These are phyloP conservation scores for Odontomachus brunneus DNA, from an alignment of 1,140 invertebrate genomes.

Conservation along the genomic window DNA sequence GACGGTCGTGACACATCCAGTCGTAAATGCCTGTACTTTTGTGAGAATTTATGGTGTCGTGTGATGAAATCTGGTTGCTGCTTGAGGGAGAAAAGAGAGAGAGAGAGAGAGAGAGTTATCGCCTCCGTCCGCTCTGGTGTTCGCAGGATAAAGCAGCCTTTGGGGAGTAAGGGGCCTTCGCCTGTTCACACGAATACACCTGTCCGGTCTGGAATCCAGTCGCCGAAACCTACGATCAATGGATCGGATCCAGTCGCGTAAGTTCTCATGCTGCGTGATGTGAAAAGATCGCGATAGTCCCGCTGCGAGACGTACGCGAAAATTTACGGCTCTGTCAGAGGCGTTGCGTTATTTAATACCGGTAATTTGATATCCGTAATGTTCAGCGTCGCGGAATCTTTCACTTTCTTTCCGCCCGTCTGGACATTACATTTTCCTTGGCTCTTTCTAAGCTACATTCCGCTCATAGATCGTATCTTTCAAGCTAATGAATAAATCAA, in stretches of 20 bases:
- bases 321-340: slow-evolving; percentile 39
- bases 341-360: slow-evolving; percentile 32
- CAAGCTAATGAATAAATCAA: background rate
- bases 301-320: slow-evolving; percentile 8
- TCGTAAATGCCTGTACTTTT: slow-evolving; percentile 3
- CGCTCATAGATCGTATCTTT: background rate
- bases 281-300: background rate
- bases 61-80: slow-evolving; percentile 2
- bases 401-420: slow-evolving; percentile 2
- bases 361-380: background rate
- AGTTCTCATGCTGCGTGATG: slow-evolving; percentile 68
- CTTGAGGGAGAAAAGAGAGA: no score
- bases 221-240: slow-evolving; percentile 82
- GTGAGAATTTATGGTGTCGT: slow-evolving; percentile 27
- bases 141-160: slow-evolving; percentile 82
- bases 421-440: background rate
- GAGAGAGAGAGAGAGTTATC: slow-evolving; percentile 27
- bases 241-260: slow-evolving; percentile 80
- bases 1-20: slow-evolving; percentile 1
- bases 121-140: slow-evolving; percentile 45
- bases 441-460: background rate
- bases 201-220: slow-evolving; percentile 82
- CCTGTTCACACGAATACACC: slow-evolving; percentile 81
- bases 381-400: background rate
- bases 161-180: slow-evolving; percentile 82